These are phyloP conservation scores for Falco berigora DNA, from an alignment of 2,797 vertebrate species.

Conservation along the genomic window DNA sequence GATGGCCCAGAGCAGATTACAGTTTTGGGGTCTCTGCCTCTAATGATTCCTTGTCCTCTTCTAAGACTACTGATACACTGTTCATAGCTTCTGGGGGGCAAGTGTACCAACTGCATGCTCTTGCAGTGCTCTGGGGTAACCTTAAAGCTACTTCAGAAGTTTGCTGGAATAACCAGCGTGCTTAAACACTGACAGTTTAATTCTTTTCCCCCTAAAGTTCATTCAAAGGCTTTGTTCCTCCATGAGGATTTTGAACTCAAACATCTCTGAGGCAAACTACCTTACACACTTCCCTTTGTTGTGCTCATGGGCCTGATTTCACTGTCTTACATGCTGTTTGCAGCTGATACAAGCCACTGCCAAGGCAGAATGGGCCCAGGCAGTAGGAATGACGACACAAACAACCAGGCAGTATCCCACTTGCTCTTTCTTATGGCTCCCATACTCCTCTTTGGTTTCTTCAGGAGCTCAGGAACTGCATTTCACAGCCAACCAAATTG, in stretches of 20 bases:
- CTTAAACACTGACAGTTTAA: background rate
- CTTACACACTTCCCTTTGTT: background rate
- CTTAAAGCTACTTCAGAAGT: background rate
- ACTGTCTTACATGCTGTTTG: background rate
- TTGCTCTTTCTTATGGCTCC: background rate
- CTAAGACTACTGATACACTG: background rate
- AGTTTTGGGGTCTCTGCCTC: background rate
- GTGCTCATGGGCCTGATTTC: background rate
- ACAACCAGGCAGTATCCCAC: background rate
- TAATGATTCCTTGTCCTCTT: background rate
- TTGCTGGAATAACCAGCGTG: background rate
- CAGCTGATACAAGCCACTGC: background rate
- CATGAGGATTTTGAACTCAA: background rate
- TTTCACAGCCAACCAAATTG: constrained; percentile 9
- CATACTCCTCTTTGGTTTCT: background rate
- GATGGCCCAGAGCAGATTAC: background rate
- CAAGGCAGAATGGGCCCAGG: background rate
- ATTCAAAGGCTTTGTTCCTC: background rate
- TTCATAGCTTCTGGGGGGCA: background rate
- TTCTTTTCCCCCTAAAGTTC: background rate
- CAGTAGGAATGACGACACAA: background rate
- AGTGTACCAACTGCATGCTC: background rate
- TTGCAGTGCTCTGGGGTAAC: background rate
- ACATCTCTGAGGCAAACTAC: background rate
- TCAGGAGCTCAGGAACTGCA: background rate